Evolutionary conservation across 2,113 vertebrate species (phyloP).

Genomic region (Eulemur macaco): DNA sequence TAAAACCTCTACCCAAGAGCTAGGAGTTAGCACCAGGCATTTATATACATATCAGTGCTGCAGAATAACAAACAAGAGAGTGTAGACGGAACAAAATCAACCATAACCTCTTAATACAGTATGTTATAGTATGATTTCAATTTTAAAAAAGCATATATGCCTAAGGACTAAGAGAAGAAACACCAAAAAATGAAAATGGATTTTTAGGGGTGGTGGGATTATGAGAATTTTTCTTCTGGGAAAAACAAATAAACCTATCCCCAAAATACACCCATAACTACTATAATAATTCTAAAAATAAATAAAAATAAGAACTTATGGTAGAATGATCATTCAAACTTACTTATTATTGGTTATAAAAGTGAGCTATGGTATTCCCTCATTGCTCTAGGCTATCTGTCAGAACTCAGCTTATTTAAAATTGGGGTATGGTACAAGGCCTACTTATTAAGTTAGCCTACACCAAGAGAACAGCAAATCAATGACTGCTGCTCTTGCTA

Average conservation of each 20-base stretch:
- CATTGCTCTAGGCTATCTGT: conserved; percentile 8
- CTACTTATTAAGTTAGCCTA: background rate
- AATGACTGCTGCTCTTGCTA: background rate
- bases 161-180: conserved; percentile 20
- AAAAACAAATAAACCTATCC: background rate
- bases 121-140: conserved; percentile 26
- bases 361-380: background rate
- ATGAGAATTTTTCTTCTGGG: background rate
- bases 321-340: background rate
- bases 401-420: conserved; percentile 19
- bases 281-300: conserved; percentile 21
- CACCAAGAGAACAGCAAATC: background rate
- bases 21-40: background rate
- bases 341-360: conserved; percentile 42
- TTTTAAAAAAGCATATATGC: background rate
- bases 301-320: conserved; percentile 25
- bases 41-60: background rate
- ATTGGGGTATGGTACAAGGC: background rate
- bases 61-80: background rate
- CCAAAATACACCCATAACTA: background rate
- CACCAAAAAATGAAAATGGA: background rate
- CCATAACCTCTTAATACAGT: conserved; percentile 18
- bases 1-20: conserved; percentile 29
- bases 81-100: conserved; percentile 42
- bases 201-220: conserved; percentile 6